These are phyloP conservation scores for Byasa hedistus DNA, from an alignment of 2,888 invertebrate genomes.

Conservation along the genomic window DNA sequence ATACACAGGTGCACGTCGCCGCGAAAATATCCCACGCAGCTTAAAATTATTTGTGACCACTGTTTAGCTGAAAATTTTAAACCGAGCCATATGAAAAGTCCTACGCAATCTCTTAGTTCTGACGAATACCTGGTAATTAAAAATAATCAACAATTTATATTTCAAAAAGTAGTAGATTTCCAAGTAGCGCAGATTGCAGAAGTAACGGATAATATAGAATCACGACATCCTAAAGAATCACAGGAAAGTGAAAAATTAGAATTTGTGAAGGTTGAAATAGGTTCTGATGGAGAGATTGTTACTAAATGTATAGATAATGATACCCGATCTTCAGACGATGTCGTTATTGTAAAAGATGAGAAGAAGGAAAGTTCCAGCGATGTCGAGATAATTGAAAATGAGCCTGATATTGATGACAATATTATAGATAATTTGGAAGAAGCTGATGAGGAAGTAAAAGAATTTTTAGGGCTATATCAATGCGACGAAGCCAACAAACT, in stretches of 20 bases:
- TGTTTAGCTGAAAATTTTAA: conserved; percentile 53
- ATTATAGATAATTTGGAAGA: conserved; percentile 69
- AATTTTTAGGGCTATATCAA: conserved; percentile 68
- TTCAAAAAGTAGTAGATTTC: conserved; percentile 53
- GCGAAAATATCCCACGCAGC: conserved; percentile 51
- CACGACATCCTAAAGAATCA: conserved; percentile 35
- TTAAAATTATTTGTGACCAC: conserved; percentile 26
- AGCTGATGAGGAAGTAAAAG: conserved; percentile 68
- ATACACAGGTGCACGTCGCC: conserved; percentile 63
- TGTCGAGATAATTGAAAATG: conserved; percentile 63
- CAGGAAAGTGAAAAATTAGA: conserved; percentile 43
- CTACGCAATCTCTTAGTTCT: conserved; percentile 58
- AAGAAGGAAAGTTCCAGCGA: conserved; percentile 58
- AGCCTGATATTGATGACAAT: conserved; percentile 57
- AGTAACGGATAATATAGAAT: conserved; percentile 37
- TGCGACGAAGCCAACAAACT: conserved; percentile 39
- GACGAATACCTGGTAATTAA: conserved; percentile 70
- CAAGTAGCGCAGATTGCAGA: conserved; percentile 32
- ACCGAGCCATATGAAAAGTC: conserved; percentile 59
- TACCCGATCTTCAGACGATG: conserved; percentile 45
- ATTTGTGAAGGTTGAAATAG: conserved; percentile 68
- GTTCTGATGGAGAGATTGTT: conserved; percentile 67
- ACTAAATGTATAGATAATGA: conserved; percentile 56
- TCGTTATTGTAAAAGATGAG: conserved; percentile 51
- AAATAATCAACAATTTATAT: conserved; percentile 73